These are phyloP conservation scores for Smutsia gigantea DNA, from an alignment of 2,797 vertebrate species.

Conservation along the genomic window DNA sequence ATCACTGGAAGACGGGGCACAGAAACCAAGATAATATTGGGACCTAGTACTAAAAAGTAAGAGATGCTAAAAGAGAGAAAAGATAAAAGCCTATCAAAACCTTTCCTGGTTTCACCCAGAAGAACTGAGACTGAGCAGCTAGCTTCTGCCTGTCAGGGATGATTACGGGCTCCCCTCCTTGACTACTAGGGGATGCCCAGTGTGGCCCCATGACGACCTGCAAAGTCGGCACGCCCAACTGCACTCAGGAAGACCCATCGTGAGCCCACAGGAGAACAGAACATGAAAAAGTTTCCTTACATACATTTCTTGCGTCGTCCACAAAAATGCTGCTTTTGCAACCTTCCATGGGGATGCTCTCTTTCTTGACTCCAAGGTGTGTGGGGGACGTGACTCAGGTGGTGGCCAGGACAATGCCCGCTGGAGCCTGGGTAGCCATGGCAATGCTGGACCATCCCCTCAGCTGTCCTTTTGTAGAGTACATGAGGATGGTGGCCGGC, in stretches of 20 bases:
- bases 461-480: conserved; percentile 94
- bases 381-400: conserved; percentile 64
- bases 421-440: conserved; percentile 70
- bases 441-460: conserved; percentile 87
- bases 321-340: conserved; percentile 96
- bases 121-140: background rate
- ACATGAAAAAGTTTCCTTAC: conserved; percentile 94
- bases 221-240: background rate
- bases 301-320: conserved; percentile 99
- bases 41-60: background rate
- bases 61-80: background rate
- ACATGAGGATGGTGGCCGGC: conserved; percentile 95
- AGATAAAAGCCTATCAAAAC: background rate
- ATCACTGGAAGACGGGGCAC: background rate
- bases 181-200: background rate
- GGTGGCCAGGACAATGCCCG: conserved; percentile 49
- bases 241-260: background rate
- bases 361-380: conserved; percentile 78
- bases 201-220: background rate
- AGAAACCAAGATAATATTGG: background rate
- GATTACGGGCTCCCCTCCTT: background rate
- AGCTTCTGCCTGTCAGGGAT: too few relatives aligned
- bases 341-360: conserved; percentile 85
- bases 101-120: background rate
- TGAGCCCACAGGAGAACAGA: conserved; percentile 64